Evolutionary conservation across 2,888 invertebrate species (phyloP).

Genomic region (Orthosia incerta): DNA sequence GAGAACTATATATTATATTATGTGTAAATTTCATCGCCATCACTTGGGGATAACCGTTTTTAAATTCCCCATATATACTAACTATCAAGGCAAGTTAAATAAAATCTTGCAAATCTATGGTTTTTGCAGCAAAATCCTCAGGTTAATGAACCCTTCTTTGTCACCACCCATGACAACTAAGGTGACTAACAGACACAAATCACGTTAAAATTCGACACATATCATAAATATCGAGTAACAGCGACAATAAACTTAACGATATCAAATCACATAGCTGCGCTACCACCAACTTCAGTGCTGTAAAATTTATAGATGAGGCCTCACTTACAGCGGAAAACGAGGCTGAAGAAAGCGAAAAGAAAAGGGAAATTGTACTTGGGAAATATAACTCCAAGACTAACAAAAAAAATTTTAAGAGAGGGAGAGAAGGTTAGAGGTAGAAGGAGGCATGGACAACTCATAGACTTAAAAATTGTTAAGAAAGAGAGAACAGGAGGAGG

Average conservation of each 20-base stretch:
- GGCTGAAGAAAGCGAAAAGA: background rate
- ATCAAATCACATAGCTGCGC: slow-evolving; percentile 59
- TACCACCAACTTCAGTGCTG: slow-evolving; percentile 63
- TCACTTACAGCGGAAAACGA: slow-evolving; percentile 48
- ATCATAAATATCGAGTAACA: slow-evolving; percentile 55
- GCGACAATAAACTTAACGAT: slow-evolving; percentile 60
- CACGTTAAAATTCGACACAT: slow-evolving; percentile 60
- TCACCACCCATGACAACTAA: background rate
- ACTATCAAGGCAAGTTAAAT: no score
- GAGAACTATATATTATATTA: no score
- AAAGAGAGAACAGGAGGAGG: background rate
- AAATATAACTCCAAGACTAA: background rate
- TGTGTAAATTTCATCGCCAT: no score
- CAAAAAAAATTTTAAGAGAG: background rate
- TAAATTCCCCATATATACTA: no score
- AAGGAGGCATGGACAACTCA: no score
- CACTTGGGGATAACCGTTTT: no score
- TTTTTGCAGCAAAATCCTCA: background rate
- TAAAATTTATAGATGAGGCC: slow-evolving; percentile 59
- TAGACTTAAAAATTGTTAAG: background rate
- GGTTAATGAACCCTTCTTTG: slow-evolving; percentile 20
- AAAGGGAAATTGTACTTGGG: background rate
- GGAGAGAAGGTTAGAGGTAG: background rate
- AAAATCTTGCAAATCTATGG: no score
- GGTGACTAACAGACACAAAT: slow-evolving; percentile 38